Evolutionary conservation across 2,888 invertebrate genomes (phyloP), one percentile per base, ranked within the genome.

Genomic region (Arctia plantaginis): DNA sequence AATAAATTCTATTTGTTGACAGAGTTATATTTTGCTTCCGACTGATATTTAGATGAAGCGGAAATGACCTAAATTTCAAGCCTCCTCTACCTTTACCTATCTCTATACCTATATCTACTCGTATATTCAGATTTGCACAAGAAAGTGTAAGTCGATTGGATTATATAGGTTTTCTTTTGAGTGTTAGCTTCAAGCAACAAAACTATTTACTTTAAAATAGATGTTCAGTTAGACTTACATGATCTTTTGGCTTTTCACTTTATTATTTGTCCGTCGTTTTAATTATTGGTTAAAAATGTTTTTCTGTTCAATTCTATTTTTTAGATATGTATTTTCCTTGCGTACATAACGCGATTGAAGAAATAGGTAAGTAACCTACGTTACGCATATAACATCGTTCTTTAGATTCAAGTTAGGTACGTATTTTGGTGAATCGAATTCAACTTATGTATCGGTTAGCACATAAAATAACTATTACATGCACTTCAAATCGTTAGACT

Each of bases 391-490:
- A 62, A 30, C 18, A 30, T 30, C 30, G 8, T 30, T 62, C 30
- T 18, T 62, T 62, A 62, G 18, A 39, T n/a, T 39, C 23, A 39
- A 35, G 35, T 33, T 33, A 41, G 66, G 15, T 44, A 67, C 7
- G 13, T 62, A 30, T 62, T 62, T 62, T 62, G 2, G 30, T 30
- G 15, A 30, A 62, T 18, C 27, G 23, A 35, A 66, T 66, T 66
- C 20, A 30, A 66, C 10, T 30, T 44, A 67, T 51, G 27, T 44
- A 47, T 23, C 47, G 51, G 35, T 35, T 51, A n/a, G 15, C 18
- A 69, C 27, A 33, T 59, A 69, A 55, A 55, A 55, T n/a, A 69
- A 74, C 64, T 76, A 69, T 80, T 59, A n/a, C 73, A 55, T 78
- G 69, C 55, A 59, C 51, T 64, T 62, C 65, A 73, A 75, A 74